Conservation (phyloP, 2,888 invertebrate genomes). For the Monochamus alternatus region DNA sequence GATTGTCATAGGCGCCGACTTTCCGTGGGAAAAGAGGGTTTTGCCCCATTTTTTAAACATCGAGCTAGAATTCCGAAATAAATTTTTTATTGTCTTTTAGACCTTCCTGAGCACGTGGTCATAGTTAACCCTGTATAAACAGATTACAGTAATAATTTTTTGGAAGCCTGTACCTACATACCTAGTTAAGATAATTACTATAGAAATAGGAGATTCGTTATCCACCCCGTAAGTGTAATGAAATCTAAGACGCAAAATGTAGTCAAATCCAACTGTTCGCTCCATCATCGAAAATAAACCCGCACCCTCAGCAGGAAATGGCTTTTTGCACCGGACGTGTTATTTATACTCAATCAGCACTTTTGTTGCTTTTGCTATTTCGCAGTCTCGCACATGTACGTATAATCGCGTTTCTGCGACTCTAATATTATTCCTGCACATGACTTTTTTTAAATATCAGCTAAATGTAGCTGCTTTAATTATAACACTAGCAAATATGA, state of each 20-base stretch:
- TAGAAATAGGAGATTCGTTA: neutral
- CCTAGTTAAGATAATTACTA: too few species aligned
- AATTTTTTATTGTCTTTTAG: too few species aligned
- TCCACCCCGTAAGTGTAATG: slow-evolving; percentile 10
- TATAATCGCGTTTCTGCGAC: slow-evolving; percentile 8
- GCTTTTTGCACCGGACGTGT: slow-evolving; percentile 42
- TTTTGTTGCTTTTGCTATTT: slow-evolving; percentile 32
- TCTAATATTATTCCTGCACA: neutral
- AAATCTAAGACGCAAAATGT: slow-evolving; percentile 18
- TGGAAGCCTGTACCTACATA: too few species aligned
- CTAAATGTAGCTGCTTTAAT: neutral
- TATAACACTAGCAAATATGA: too few species aligned
- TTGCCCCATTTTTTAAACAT: too few species aligned
- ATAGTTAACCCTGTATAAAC: too few species aligned
- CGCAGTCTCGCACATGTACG: slow-evolving; percentile 23
- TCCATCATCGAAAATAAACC: slow-evolving; percentile 31
- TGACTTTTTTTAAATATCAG: neutral
- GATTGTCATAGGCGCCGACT: too few species aligned
- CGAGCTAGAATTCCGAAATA: too few species aligned
- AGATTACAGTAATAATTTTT: too few species aligned
- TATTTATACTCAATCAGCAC: slow-evolving; percentile 39
- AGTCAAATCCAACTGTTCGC: slow-evolving; percentile 7
- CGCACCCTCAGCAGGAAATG: slow-evolving; percentile 37
- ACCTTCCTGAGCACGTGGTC: too few species aligned
- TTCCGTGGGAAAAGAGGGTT: too few species aligned